Evolutionary conservation across 2,888 invertebrate genomes (phyloP).

Genomic region (Lasioglossum vierecki): DNA sequence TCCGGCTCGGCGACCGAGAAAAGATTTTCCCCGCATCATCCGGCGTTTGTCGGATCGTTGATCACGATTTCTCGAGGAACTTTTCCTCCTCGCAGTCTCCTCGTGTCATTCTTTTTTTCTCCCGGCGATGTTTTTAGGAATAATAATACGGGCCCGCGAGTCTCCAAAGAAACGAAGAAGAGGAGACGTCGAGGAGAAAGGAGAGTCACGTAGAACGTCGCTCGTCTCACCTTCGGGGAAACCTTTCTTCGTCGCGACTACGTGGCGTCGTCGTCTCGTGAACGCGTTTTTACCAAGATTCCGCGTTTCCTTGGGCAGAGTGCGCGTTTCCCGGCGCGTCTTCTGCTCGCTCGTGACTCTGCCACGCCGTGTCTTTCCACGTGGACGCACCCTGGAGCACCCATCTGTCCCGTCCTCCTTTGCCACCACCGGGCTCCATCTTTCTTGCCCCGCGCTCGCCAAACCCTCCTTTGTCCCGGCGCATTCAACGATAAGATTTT

Average conservation of each 20-base stretch:
- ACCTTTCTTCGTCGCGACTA: constrained; percentile 53
- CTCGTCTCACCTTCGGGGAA: constrained; percentile 45
- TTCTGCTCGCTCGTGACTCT: background rate
- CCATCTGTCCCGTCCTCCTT: constrained; percentile 13
- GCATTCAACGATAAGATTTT: constrained; percentile 54
- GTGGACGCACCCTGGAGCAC: constrained; percentile 43
- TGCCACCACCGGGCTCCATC: background rate
- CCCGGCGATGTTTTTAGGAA: constrained; percentile 46
- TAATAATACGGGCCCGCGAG: constrained; percentile 38
- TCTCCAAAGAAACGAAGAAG: constrained; percentile 7
- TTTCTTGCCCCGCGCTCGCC: constrained; percentile 4
- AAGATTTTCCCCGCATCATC: constrained; percentile 32
- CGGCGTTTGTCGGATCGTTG: constrained; percentile 35
- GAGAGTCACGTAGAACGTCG: constrained; percentile 43
- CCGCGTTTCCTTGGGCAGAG: constrained; percentile 16
- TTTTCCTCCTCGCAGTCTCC: background rate
- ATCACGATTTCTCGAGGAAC: constrained; percentile 45
- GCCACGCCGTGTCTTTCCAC: constrained; percentile 37
- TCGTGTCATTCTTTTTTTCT: constrained; percentile 8
- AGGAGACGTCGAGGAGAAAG: constrained; percentile 7
- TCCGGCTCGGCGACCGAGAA: background rate
- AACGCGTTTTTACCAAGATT: constrained; percentile 47
- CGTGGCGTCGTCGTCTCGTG: constrained; percentile 53
- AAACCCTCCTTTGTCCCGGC: constrained; percentile 34
- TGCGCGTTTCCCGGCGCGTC: constrained; percentile 10